Base-by-base conservation (phyloP, 1,140 invertebrate species). In the Trissolcus basalis region DNA sequence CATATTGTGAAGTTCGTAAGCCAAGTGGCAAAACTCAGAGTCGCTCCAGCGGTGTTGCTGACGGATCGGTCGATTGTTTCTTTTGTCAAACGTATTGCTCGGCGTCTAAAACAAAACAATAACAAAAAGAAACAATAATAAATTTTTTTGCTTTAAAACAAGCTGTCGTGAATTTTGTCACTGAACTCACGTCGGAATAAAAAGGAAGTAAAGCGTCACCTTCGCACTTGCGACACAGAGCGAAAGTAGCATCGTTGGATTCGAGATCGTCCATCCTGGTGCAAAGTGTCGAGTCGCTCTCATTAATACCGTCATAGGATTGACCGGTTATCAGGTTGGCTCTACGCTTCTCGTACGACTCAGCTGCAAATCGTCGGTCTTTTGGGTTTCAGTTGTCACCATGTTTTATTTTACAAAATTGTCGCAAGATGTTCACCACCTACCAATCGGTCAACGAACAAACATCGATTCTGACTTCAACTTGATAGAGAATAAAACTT, bases 41-140 rank as follows among this genome's bases (percentile, higher is more conserved):
- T 88, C 85, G 19, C 85, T 87, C 86, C 86, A 88, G 11, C 81
- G 81, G 53, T 88, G 83, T 6, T 86, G 83, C 0, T 86, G 84
- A 0, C 78, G 72, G 19, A 83, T 78, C 12, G 36, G 81, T 65
- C 77, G 39, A 19, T 36, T 68, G 67, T 82, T 63, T 41, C 56
- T 41, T 49, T 12, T 14, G 35, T 78, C 41, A 15, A 69, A 56
- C 63, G 16, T 67, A 49, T 84, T 82, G 36, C 36, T 39, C 9
- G 7, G 43, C 12, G 11, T 44, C 43, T 49, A 10, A 49, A 49
- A 47, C 1, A 47, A 47, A 13, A 13, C 43, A 44, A 7, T 12
- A 44, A 44, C 2, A 13, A 44, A 13, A 44, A 13, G 13, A 13
- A 44, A 44, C 12, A 11, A 39, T 11, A 39, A 44, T 44, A 39